Evolutionary conservation across 2,888 invertebrate species (phyloP).

Genomic region (Oscheius onirici): DNA sequence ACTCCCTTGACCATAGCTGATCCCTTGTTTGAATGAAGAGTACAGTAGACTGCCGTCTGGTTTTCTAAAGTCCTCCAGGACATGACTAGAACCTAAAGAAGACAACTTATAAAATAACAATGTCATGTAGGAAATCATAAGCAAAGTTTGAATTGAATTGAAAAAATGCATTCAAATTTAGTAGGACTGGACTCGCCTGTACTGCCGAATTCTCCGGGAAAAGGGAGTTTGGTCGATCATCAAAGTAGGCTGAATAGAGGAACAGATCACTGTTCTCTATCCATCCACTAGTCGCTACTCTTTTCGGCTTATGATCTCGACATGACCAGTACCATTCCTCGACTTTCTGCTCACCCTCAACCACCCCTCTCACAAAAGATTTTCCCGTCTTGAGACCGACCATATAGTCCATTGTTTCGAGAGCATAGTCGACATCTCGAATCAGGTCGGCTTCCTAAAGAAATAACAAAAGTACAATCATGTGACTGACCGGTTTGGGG

Average conservation of each 20-base stretch:
- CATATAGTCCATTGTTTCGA: slow-evolving; percentile 31
- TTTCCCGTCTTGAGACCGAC: slow-evolving; percentile 17
- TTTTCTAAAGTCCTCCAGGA: slow-evolving; percentile 43
- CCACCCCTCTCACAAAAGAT: slow-evolving; percentile 12
- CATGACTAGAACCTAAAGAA: slow-evolving; percentile 51
- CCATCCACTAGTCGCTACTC: slow-evolving; percentile 36
- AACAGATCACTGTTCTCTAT: slow-evolving; percentile 44
- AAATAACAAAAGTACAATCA: not conserved
- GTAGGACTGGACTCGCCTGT: slow-evolving; percentile 40
- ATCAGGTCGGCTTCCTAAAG: slow-evolving; percentile 14
- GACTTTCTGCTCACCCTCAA: slow-evolving; percentile 29
- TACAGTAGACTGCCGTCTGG: slow-evolving; percentile 43
- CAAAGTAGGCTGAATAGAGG: slow-evolving; percentile 66
- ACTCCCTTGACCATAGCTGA: slow-evolving; percentile 51
- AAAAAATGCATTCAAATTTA: not conserved
- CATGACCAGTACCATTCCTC: slow-evolving; percentile 50
- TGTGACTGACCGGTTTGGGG: not conserved
- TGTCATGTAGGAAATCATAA: too few species aligned
- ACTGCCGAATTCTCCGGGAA: slow-evolving; percentile 50
- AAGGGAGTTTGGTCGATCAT: slow-evolving; percentile 58
- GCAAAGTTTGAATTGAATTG: not conserved
- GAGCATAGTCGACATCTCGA: slow-evolving; percentile 28
- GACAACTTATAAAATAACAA: too few species aligned
- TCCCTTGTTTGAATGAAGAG: slow-evolving; percentile 35
- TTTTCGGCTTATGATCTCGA: slow-evolving; percentile 23